These are phyloP conservation scores for Alcedo quadribrachys DNA, from an alignment of 2,797 vertebrate genomes.

Conservation along the genomic window DNA sequence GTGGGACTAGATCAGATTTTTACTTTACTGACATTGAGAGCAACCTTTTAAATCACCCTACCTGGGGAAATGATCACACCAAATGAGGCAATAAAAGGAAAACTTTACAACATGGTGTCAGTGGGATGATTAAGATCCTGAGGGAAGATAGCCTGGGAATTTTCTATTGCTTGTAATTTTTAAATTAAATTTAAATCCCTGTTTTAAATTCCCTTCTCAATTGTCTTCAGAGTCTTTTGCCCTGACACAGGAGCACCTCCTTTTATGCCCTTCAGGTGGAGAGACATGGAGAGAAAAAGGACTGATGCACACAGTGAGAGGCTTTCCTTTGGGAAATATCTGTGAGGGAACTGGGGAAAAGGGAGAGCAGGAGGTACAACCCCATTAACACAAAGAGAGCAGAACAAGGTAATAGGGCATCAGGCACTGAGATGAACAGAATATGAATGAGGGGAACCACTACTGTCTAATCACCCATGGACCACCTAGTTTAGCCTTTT, in stretches of 20 bases:
- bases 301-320: neutral
- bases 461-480: neutral
- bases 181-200: too few species aligned
- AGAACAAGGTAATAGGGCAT: neutral
- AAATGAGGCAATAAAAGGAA: neutral
- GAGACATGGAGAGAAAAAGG: neutral
- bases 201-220: neutral
- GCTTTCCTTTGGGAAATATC: neutral
- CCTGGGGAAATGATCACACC: neutral
- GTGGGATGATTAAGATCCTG: neutral
- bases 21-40: neutral
- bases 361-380: neutral
- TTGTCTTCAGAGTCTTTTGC: conserved; percentile 23
- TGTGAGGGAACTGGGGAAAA: neutral
- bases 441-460: neutral
- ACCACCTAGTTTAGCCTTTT: neutral
- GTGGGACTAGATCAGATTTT: neutral
- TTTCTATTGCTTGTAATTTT: neutral
- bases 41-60: neutral
- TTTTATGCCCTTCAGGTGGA: neutral
- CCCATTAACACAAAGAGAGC: neutral
- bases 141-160: neutral
- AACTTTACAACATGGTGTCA: neutral
- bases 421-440: neutral
- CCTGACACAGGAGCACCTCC: neutral